A percentile compares a stretch with the other conserved stretches of the same genome.
phyloP scores from a whole-genome alignment of 2,797 vertebrate species.

The Melanotaenia trifasciata region DNA sequence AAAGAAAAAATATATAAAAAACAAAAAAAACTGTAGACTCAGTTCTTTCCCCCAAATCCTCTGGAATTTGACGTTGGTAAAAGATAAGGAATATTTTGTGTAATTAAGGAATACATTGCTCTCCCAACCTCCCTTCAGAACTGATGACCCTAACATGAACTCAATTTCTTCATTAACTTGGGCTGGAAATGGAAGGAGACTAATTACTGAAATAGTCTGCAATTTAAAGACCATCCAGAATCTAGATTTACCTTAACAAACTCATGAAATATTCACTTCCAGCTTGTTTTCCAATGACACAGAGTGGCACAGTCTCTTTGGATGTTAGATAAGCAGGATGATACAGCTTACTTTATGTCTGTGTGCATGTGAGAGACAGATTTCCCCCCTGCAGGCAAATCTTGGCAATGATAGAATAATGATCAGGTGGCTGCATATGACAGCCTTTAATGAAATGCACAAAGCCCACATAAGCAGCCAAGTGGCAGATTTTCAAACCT shows the following conservation, averaged over 20 bases:
- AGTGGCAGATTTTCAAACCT: constrained; percentile 40
- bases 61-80: neutral
- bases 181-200: constrained; percentile 32
- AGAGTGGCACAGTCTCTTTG: constrained; percentile 33
- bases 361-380: constrained; percentile 23
- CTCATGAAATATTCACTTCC: constrained; percentile 10
- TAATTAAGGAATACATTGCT: constrained; percentile 40
- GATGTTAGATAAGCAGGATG: constrained; percentile 47
- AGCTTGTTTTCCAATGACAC: constrained; percentile 34
- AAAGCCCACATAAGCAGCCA: constrained; percentile 40
- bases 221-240: constrained; percentile 37
- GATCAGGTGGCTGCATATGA: constrained; percentile 53
- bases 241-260: constrained; percentile 37
- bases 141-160: constrained; percentile 50
- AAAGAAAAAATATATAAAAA: neutral
- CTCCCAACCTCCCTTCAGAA: constrained; percentile 15
- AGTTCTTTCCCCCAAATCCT: neutral
- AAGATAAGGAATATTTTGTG: constrained; percentile 13
- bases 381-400: constrained; percentile 25
- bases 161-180: constrained; percentile 55
- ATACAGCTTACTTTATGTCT: constrained; percentile 24
- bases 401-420: constrained; percentile 46
- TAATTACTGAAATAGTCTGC: constrained; percentile 53
- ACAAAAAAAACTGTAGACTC: neutral
- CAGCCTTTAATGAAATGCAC: constrained; percentile 57